phyloP scores from a whole-genome alignment of 2,797 vertebrate species.

The Microctenopoma steveboyesi region DNA sequence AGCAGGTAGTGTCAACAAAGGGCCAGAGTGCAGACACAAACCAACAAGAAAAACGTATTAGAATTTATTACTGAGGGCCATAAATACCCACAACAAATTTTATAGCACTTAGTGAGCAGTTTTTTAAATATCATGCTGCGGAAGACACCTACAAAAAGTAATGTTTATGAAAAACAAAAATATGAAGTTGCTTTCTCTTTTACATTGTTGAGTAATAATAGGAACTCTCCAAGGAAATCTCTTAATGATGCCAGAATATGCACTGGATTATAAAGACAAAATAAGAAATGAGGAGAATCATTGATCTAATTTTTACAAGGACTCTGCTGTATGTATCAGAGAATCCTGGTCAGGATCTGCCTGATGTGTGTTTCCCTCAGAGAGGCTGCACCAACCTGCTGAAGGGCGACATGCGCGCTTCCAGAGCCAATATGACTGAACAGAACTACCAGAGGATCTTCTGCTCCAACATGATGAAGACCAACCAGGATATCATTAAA shows the following conservation, averaged over 20 bases:
- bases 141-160: too few relatives aligned
- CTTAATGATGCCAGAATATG: too few relatives aligned
- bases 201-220: too few relatives aligned
- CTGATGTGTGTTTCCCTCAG: conserved; percentile 61
- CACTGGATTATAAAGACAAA: not conserved
- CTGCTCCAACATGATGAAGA: conserved; percentile 92
- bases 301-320: not conserved
- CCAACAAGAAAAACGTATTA: too few relatives aligned
- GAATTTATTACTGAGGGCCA: not conserved
- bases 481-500: conserved; percentile 80
- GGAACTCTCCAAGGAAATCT: too few relatives aligned
- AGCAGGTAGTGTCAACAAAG: too few relatives aligned
- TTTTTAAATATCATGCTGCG: too few relatives aligned
- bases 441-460: conserved; percentile 83
- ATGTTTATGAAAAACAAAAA: too few relatives aligned
- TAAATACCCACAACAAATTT: not conserved
- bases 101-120: not conserved
- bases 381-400: conserved; percentile 84
- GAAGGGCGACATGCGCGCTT: conserved; percentile 77
- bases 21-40: too few relatives aligned
- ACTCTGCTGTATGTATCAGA: not conserved
- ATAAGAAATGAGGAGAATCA: not conserved
- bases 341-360: not conserved
- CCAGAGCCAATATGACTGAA: conserved; percentile 76
- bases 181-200: too few relatives aligned